These are phyloP conservation scores for Ennomos erosarius DNA, from an alignment of 2,888 invertebrate species.

Conservation along the genomic window DNA sequence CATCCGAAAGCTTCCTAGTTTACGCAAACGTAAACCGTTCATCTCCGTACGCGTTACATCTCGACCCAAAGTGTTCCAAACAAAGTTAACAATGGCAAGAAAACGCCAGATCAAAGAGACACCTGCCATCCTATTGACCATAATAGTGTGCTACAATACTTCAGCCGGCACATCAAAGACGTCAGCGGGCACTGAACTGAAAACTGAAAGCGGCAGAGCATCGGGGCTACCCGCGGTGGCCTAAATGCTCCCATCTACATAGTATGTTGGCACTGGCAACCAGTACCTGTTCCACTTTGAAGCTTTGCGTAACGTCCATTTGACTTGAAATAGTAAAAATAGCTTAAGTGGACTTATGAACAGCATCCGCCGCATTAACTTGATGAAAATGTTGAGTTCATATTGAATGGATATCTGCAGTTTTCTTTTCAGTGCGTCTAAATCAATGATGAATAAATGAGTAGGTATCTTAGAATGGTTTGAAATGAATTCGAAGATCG, in stretches of 20 bases:
- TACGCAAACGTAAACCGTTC: constrained; percentile 25
- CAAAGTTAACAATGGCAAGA: constrained; percentile 43
- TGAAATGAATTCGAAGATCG: constrained; percentile 34
- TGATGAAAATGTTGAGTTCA: constrained; percentile 12
- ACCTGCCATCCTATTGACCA: constrained; percentile 54
- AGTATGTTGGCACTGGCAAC: constrained; percentile 30
- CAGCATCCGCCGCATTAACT: constrained; percentile 24
- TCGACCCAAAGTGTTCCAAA: constrained; percentile 35
- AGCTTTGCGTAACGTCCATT: constrained; percentile 45
- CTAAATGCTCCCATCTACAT: constrained; percentile 41
- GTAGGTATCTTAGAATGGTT: constrained; percentile 22
- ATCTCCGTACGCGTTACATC: constrained; percentile 23
- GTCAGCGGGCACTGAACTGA: constrained; percentile 67
- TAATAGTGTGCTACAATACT: constrained; percentile 66
- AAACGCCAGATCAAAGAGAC: constrained; percentile 59
- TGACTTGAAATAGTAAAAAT: constrained; percentile 47
- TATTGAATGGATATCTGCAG: constrained; percentile 12
- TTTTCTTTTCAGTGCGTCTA: constrained; percentile 21
- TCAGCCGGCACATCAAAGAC: constrained; percentile 74
- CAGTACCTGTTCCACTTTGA: constrained; percentile 44
- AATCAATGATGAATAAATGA: constrained; percentile 16
- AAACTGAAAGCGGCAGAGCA: constrained; percentile 57
- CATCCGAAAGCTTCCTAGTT: constrained; percentile 16
- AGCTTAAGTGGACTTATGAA: constrained; percentile 35
- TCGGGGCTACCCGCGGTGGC: constrained; percentile 44